These are phyloP conservation scores for Clarias platycephalus DNA, from an alignment of 2,797 vertebrate genomes.

Conservation along the genomic window DNA sequence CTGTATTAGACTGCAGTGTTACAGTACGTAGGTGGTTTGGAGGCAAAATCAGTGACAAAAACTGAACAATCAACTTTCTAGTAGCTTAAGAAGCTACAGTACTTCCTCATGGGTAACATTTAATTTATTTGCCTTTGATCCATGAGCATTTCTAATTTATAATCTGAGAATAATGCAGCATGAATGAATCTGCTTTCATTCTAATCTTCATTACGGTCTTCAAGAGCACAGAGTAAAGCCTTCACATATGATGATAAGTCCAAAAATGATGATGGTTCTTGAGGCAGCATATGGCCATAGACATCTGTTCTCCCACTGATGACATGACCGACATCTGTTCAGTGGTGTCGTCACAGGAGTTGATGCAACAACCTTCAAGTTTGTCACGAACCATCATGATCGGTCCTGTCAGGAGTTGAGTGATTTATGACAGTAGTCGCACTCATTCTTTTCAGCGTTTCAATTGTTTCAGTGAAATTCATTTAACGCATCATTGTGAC, in stretches of 20 bases:
- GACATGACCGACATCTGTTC: conserved; percentile 16
- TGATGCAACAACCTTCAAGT: conserved; percentile 13
- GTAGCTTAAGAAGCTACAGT: not conserved
- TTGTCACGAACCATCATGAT: not conserved
- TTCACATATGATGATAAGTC: not conserved
- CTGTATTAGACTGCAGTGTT: not conserved
- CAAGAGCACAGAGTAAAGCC: not conserved
- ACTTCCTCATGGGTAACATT: not conserved
- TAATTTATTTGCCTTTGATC: not conserved
- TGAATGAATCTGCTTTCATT: not conserved
- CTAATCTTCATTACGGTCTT: not conserved
- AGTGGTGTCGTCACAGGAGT: conserved; percentile 15
- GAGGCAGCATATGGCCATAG: conserved; percentile 1
- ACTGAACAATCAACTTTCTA: not conserved
- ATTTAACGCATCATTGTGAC: not conserved
- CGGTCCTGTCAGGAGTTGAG: not conserved
- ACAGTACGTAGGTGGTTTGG: not conserved
- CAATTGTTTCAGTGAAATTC: conserved; percentile 20
- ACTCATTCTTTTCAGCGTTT: conserved; percentile 10
- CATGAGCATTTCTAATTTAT: not conserved
- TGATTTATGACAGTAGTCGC: not conserved
- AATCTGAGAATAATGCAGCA: not conserved
- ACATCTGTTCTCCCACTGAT: conserved; percentile 17
- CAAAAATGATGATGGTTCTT: conserved; percentile 8
- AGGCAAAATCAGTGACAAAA: not conserved